phyloP scores from a whole-genome alignment of 2,113 vertebrate genomes.

The Tachysurus vachellii region DNA sequence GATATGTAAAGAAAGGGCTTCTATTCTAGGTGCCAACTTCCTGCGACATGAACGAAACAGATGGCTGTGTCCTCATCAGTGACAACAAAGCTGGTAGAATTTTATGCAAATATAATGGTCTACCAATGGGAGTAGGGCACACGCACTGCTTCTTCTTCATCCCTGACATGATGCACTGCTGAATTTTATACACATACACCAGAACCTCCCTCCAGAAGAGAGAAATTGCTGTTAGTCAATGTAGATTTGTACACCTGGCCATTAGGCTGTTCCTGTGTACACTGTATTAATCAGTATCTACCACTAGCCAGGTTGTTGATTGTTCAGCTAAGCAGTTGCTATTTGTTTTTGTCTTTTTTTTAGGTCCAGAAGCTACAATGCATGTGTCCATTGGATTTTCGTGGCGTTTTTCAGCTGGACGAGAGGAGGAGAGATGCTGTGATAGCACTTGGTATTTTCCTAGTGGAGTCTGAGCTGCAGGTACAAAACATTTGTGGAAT shows the following conservation, averaged over 20 bases:
- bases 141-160: no score
- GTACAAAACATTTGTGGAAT: constrained; percentile 60
- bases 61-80: no score
- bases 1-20: no score
- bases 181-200: no score
- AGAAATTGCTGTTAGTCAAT: not conserved
- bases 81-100: no score
- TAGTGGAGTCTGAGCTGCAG: constrained; percentile 95
- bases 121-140: no score
- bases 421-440: constrained; percentile 94
- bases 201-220: no score
- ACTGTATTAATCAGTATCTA: not conserved
- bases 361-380: constrained; percentile 98
- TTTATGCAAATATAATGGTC: no score
- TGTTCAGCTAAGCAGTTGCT: not conserved
- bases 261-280: not conserved
- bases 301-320: not conserved
- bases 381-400: constrained; percentile 96
- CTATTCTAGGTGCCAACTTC: no score
- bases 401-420: constrained; percentile 93
- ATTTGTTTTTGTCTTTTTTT: not conserved
- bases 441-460: constrained; percentile 91
- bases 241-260: not conserved
- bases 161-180: no score
- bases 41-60: no score